Evolutionary conservation across 1,140 invertebrate genomes (phyloP).

Genomic region (Mycetomoellerius zeteki): DNA sequence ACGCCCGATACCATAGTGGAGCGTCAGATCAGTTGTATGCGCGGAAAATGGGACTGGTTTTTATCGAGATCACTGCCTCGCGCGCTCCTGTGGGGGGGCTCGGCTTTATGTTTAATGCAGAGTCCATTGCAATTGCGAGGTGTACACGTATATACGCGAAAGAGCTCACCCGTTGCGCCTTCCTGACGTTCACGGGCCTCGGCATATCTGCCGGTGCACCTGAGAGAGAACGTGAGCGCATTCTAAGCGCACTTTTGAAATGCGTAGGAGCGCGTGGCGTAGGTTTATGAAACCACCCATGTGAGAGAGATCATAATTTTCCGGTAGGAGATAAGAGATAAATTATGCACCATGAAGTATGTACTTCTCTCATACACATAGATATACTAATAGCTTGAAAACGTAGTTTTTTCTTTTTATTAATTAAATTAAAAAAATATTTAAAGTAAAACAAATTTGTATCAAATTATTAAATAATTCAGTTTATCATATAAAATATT

Average conservation of each 20-base stretch:
- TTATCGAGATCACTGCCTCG: conserved; percentile 70
- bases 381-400: not conserved
- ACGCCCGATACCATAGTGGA: conserved; percentile 76
- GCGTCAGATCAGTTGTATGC: conserved; percentile 79
- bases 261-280: conserved; percentile 11
- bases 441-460: not conserved
- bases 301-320: conserved; percentile 23
- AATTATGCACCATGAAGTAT: not conserved
- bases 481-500: not conserved
- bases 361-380: too few species aligned
- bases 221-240: conserved; percentile 21
- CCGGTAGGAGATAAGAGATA: conserved; percentile 9
- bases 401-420: not conserved
- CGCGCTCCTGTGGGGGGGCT: conserved; percentile 70
- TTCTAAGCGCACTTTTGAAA: conserved; percentile 40
- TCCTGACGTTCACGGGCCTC: conserved; percentile 52
- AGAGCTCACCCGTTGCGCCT: conserved; percentile 50
- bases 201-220: conserved; percentile 56
- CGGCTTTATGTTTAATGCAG: conserved; percentile 79
- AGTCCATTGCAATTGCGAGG: conserved; percentile 67
- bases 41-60: conserved; percentile 82
- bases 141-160: conserved; percentile 53
- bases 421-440: not conserved
- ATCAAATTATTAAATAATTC: not conserved
- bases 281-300: conserved; percentile 2